A percentile compares a stretch with the other conserved stretches of the same genome.
Evolutionary conservation across 2,113 vertebrate species (phyloP).

Genomic region (Clinocottus analis): DNA sequence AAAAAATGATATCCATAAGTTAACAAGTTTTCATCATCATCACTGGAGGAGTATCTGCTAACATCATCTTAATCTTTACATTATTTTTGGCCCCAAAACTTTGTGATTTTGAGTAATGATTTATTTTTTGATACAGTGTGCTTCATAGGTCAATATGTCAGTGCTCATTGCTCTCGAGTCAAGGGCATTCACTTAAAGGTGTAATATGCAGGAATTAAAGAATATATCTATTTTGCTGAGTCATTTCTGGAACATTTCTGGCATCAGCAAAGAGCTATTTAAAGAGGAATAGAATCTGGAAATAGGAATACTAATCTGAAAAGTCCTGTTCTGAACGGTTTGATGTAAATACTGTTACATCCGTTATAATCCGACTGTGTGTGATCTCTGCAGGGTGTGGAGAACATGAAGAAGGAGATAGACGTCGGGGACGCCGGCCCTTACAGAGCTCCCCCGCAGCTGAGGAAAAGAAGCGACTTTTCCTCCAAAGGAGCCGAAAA

Average conservation of each 20-base stretch:
- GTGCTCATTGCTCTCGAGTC: neutral
- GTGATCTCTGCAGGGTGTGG: constrained; percentile 86
- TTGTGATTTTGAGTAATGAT: neutral
- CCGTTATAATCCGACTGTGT: neutral
- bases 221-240: too few relatives aligned
- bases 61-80: neutral
- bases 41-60: neutral
- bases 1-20: neutral
- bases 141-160: neutral
- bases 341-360: too few relatives aligned
- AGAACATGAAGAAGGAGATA: constrained; percentile 92
- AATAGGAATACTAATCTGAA: neutral
- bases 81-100: neutral
- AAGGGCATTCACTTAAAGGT: neutral
- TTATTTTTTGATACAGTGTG: neutral
- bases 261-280: neutral
- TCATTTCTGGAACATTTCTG: too few relatives aligned
- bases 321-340: neutral
- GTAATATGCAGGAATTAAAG: neutral
- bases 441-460: constrained; percentile 88
- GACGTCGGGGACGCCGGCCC: constrained; percentile 89
- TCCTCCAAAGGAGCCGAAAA: constrained; percentile 83
- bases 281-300: neutral
- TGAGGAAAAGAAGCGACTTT: constrained; percentile 93
- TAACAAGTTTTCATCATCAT: neutral